These are phyloP conservation scores for Rotaria socialis DNA, from an alignment of 2,888 invertebrate genomes.

Conservation along the genomic window DNA sequence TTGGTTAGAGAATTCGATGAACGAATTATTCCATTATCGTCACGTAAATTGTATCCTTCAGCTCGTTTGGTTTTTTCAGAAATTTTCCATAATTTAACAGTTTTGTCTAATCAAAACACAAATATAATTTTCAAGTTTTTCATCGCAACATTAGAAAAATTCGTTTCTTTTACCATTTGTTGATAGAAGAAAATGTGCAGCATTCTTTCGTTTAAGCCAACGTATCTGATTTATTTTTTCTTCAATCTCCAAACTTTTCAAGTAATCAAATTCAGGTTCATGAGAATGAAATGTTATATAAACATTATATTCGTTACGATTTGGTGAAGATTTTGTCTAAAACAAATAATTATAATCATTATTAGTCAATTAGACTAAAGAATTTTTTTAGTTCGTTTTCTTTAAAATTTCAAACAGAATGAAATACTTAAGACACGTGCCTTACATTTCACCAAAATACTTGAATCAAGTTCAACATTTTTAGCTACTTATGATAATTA, in stretches of 20 bases:
- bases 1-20: not conserved
- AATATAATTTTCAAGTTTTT: too few species aligned
- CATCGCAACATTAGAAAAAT: too few species aligned
- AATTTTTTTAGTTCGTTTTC: too few species aligned
- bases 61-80: slow-evolving; percentile 81
- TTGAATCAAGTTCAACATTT: too few species aligned
- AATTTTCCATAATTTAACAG: slow-evolving; percentile 96
- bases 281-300: slow-evolving; percentile 99
- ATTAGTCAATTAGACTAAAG: too few species aligned
- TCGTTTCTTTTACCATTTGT: slow-evolving; percentile 68
- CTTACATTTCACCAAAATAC: too few species aligned
- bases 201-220: slow-evolving; percentile 94
- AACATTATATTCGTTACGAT: slow-evolving; percentile 95
- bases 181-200: slow-evolving; percentile 92
- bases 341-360: not conserved
- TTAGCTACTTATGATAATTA: too few species aligned
- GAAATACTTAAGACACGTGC: too few species aligned
- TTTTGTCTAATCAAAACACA: slow-evolving; percentile 68
- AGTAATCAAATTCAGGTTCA: slow-evolving; percentile 99
- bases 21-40: slow-evolving; percentile 18
- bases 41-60: slow-evolving; percentile 52
- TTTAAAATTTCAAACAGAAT: too few species aligned
- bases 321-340: slow-evolving; percentile 47
- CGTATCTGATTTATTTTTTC: slow-evolving; percentile 99
- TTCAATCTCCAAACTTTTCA: slow-evolving; percentile 98